These are phyloP conservation scores for Oreotrochilus melanogaster DNA, from an alignment of 2,113 vertebrate genomes.

Conservation along the genomic window DNA sequence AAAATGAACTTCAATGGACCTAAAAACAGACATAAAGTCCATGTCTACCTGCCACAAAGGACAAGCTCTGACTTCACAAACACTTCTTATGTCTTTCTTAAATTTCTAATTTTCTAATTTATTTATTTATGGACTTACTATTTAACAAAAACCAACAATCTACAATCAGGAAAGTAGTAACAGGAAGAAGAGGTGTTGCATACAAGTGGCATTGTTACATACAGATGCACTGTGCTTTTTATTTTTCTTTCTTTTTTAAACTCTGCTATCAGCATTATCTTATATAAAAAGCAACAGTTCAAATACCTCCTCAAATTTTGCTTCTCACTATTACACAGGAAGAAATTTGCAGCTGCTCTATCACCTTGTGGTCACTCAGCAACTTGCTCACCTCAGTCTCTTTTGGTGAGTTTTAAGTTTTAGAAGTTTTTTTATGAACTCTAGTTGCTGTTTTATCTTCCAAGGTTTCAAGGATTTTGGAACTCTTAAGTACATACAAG, in stretches of 20 bases:
- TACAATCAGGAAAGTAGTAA: neutral
- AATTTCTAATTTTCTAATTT: neutral
- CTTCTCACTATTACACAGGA: neutral
- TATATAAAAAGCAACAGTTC: neutral
- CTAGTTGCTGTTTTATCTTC: neutral
- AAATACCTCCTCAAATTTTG: neutral
- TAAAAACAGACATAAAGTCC: neutral
- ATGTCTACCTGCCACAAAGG: neutral
- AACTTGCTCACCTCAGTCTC: neutral
- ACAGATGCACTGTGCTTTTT: fast-evolving
- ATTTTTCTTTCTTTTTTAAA: neutral
- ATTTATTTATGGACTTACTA: neutral
- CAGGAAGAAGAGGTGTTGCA: neutral
- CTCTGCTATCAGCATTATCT: neutral
- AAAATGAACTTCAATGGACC: neutral
- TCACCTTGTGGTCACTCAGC: neutral
- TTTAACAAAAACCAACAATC: neutral
- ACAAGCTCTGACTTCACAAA: neutral
- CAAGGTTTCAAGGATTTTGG: neutral
- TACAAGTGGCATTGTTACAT: neutral
- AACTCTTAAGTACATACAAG: neutral
- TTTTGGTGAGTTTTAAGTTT: neutral
- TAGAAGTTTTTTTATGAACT: neutral
- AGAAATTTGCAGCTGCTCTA: neutral
- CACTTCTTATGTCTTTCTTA: neutral